Evolutionary conservation across 1,140 invertebrate genomes (phyloP), one percentile per base, ranked within the genome.

Genomic region (Tenebrio molitor): DNA sequence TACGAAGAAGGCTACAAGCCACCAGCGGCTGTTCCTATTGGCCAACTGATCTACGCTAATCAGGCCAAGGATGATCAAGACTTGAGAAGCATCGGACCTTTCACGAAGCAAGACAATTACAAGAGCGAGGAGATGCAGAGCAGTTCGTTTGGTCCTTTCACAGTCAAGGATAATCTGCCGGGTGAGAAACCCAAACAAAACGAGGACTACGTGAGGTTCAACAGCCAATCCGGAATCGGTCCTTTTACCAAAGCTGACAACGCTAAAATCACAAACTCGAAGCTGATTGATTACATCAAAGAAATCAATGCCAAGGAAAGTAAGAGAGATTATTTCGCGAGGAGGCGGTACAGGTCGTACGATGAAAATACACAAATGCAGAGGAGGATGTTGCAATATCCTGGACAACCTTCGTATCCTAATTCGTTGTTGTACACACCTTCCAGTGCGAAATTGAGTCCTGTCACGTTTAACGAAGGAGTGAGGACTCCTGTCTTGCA

Each of bases 401-500:
- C 89, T 1, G 86, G 87, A n/a, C 84, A 87, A 58, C 82, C 85
- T 0, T 86, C 84, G 2, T 91, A 90, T 72, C 90, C 90, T 0
- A 88, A 88, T 25, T 91, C 90, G 0, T 81, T 86, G 1, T 81
- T 89, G 67, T 92, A 92, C 74, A 84, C 83, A 0, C 84, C 86
- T 1, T 85, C 83, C 69, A 79, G 66, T 15, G 82, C 86, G 0
- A 85, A 86, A 77, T 80, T 85, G 29, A 82, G 82, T 53, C 84
- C 86, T 0, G 82, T 87, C 0, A 85, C 84, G 0, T 87, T 91
- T 66, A 91, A 91, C 75, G 88, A 91, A 75, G 90, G 89, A 36
- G 89, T 89, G 0, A 84, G 91, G 46, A 89, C 90, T 14, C 92
- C 92, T 0, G 90, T 93, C 1, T 83, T 92, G 0, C 91, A 93